These are phyloP conservation scores for Protodeltote pygarga DNA, from an alignment of 2,888 invertebrate species.

Conservation along the genomic window DNA sequence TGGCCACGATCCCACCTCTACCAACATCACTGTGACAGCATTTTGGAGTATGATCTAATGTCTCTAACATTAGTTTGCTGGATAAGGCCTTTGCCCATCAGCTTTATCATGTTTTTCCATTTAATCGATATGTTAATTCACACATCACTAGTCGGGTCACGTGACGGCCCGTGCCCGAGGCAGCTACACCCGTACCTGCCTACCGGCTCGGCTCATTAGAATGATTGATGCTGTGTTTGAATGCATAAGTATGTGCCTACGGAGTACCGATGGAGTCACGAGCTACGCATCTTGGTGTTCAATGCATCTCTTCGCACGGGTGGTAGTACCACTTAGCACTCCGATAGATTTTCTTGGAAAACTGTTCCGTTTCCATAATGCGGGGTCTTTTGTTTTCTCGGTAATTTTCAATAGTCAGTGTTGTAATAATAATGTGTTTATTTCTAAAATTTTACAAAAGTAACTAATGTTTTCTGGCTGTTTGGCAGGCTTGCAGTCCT, in stretches of 20 bases:
- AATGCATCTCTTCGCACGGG: constrained; percentile 42
- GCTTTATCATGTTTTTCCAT: no score
- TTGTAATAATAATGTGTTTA: not conserved
- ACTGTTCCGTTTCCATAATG: not conserved
- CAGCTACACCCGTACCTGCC: constrained; percentile 58
- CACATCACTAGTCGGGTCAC: constrained; percentile 65
- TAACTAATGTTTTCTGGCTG: no score
- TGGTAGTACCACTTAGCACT: constrained; percentile 33
- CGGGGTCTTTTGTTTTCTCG: not conserved
- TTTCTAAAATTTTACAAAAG: no score
- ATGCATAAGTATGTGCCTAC: constrained; percentile 78
- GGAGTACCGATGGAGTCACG: constrained; percentile 68
- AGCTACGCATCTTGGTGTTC: constrained; percentile 66
- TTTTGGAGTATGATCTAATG: no score
- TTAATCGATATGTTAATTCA: constrained; percentile 55
- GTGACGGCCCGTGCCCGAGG: constrained; percentile 63
- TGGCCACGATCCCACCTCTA: no score
- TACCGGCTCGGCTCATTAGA: constrained; percentile 78
- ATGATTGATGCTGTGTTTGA: constrained; percentile 84
- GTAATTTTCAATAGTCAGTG: not conserved
- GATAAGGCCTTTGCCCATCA: no score
- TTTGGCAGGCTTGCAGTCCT: no score
- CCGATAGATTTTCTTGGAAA: constrained; percentile 22
- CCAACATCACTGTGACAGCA: no score
- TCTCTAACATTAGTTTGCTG: no score